A percentile compares a stretch with the other conserved stretches of the same genome.
These are phyloP conservation scores for Plestiodon gilberti DNA, from an alignment of 2,113 vertebrate genomes.

Conservation along the genomic window DNA sequence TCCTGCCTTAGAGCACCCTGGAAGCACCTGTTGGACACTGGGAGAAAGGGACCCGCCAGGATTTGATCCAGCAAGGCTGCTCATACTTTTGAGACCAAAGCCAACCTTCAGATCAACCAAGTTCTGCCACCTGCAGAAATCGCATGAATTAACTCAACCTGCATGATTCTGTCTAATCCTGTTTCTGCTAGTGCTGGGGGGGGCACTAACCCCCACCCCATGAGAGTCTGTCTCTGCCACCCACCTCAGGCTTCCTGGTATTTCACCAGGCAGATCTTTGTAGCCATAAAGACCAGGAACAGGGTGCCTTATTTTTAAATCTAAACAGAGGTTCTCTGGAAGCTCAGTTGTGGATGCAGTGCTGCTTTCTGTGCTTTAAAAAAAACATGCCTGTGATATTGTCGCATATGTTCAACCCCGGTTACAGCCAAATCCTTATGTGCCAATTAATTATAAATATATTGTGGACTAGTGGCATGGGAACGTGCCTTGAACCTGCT, in stretches of 20 bases:
- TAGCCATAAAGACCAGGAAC: background rate
- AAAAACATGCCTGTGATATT: too few relatives aligned
- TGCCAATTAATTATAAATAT: background rate
- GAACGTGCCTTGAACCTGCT: too few relatives aligned
- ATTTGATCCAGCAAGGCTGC: too few relatives aligned
- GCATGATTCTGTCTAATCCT: background rate
- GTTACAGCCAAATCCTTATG: background rate
- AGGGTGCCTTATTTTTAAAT: background rate
- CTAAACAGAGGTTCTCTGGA: background rate
- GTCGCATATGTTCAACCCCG: background rate
- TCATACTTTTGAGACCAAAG: too few relatives aligned
- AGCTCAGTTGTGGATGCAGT: background rate
- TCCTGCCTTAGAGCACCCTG: too few relatives aligned
- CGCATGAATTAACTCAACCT: too few relatives aligned
- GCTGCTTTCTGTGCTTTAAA: background rate
- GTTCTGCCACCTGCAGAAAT: background rate
- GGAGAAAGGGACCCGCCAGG: too few relatives aligned
- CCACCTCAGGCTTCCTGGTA: background rate
- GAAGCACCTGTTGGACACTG: too few relatives aligned
- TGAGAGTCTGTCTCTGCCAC: too few relatives aligned
- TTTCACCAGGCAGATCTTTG: background rate
- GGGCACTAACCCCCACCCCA: too few relatives aligned
- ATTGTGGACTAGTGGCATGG: background rate
- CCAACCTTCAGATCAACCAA: background rate
- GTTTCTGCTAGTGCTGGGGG: background rate